A percentile compares a stretch with the other conserved stretches of the same genome.
These are phyloP conservation scores for Vicugna pacos DNA, from an alignment of 2,113 vertebrate species.

Conservation along the genomic window DNA sequence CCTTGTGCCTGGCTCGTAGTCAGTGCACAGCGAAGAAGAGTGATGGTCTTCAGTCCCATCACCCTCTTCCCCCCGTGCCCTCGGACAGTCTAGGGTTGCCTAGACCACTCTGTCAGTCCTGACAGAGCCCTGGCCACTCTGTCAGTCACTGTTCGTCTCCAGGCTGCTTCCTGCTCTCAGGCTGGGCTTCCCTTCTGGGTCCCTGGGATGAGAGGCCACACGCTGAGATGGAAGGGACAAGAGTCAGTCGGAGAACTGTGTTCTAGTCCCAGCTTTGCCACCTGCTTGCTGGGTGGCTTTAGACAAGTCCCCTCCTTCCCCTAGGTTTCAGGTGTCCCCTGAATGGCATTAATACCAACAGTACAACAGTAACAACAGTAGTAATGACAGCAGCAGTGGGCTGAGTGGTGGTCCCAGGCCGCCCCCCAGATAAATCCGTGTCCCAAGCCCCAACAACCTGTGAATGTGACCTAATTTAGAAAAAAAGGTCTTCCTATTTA, in stretches of 20 bases:
- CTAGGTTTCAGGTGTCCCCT: background rate
- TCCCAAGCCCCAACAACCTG: background rate
- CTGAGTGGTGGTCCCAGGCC: background rate
- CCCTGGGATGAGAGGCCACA: background rate
- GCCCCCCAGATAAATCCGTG: background rate
- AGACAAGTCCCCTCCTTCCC: background rate
- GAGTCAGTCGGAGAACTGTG: background rate
- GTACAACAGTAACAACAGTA: background rate
- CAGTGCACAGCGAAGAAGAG: background rate
- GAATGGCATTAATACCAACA: background rate
- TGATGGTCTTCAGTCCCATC: no score
- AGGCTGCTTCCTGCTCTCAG: background rate
- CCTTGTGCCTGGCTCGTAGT: background rate
- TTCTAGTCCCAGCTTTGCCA: background rate
- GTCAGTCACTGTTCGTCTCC: background rate
- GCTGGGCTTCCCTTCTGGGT: background rate
- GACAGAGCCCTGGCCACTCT: background rate
- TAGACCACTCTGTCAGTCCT: background rate
- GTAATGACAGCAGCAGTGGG: background rate
- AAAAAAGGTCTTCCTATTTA: background rate
- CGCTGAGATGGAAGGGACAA: background rate
- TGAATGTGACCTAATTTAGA: background rate
- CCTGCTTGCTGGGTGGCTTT: background rate
- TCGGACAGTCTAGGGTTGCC: background rate
- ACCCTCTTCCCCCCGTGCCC: accelerated